Percentiles rank a stretch among this genome's conserved stretches.
These are phyloP conservation scores for Leptinotarsa defecta DNA, from an alignment of 1,140 invertebrate genomes.

Conservation along the genomic window DNA sequence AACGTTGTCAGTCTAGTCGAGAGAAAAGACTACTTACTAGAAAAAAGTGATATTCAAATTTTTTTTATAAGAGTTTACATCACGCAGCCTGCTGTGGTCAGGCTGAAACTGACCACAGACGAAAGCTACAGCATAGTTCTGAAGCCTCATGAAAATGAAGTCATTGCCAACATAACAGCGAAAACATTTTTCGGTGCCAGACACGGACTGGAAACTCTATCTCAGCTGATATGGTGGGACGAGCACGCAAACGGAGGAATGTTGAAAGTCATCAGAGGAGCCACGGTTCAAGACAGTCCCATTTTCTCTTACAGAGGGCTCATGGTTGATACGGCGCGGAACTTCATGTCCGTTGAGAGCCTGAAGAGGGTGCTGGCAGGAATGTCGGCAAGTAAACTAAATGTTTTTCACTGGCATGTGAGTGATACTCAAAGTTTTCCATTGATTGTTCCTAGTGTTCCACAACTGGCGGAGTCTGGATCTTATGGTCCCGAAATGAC, in stretches of 20 bases:
- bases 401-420: slow-evolving; percentile 85
- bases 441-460: slow-evolving; percentile 68
- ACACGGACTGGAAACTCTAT: slow-evolving; percentile 78
- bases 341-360: slow-evolving; percentile 71
- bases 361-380: slow-evolving; percentile 76
- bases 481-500: slow-evolving; percentile 72
- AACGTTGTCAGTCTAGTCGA: slow-evolving; percentile 57
- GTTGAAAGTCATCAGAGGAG: slow-evolving; percentile 61
- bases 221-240: slow-evolving; percentile 79
- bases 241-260: slow-evolving; percentile 65
- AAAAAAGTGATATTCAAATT: slow-evolving; percentile 56
- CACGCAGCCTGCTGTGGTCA: slow-evolving; percentile 57
- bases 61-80: slow-evolving; percentile 57
- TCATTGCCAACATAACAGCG: slow-evolving; percentile 67
- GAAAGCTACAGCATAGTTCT: slow-evolving; percentile 74
- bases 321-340: slow-evolving; percentile 76
- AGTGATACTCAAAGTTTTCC: slow-evolving; percentile 86
- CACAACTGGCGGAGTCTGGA: slow-evolving; percentile 73
- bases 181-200: slow-evolving; percentile 77
- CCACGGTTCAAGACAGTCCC: slow-evolving; percentile 64
- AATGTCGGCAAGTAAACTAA: slow-evolving; percentile 80
- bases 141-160: slow-evolving; percentile 58
- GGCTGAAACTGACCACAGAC: slow-evolving; percentile 69
- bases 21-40: slow-evolving; percentile 37
- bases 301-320: slow-evolving; percentile 71